Percentiles rank a stretch among this genome's conserved stretches.
phyloP scores from a whole-genome alignment of 2,797 vertebrate genomes.

The Petrocephalus sullivani region DNA sequence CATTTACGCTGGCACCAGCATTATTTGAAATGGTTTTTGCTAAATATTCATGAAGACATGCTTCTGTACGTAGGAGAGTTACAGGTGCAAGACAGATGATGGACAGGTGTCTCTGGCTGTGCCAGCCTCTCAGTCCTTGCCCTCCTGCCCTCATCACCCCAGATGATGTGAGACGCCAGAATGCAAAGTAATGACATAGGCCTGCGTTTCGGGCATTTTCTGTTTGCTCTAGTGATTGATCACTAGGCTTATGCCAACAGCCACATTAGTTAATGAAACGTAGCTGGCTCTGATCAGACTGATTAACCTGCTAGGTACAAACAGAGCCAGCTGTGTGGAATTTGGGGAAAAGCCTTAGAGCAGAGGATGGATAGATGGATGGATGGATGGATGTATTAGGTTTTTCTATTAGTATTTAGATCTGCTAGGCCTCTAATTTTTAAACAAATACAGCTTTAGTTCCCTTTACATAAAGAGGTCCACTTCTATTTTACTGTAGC shows the following conservation, averaged over 20 bases:
- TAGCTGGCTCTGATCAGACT: neutral
- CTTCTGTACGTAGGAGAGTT: neutral
- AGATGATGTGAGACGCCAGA: neutral
- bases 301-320: constrained; percentile 15
- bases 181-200: neutral
- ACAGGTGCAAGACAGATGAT: neutral
- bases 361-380: neutral
- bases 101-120: neutral
- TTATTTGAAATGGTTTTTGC: neutral
- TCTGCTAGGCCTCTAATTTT: neutral
- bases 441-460: neutral
- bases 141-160: neutral
- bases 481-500: neutral
- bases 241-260: neutral
- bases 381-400: neutral
- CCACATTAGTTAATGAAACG: neutral
- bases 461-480: neutral
- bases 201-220: neutral
- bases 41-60: neutral
- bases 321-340: neutral
- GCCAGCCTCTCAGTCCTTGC: neutral
- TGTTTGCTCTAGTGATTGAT: constrained; percentile 6
- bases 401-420: neutral
- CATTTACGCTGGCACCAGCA: neutral
- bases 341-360: neutral